Base-by-base conservation (phyloP, 2,113 vertebrate genomes). In the Mormyrus lacerda region DNA sequence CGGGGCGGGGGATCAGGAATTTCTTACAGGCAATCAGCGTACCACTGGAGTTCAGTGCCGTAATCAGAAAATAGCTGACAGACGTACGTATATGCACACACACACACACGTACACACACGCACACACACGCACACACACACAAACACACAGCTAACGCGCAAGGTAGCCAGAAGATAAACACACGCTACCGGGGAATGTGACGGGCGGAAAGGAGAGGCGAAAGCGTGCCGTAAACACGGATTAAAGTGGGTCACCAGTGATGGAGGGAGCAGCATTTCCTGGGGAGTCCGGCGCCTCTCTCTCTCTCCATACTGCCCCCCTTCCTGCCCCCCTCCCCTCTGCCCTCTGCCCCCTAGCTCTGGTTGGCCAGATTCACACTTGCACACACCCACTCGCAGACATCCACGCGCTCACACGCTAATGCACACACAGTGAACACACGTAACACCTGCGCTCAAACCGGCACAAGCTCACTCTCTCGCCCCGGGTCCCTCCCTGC, bases 401-500 rank as follows among this genome's bases (percentile, higher is more conserved):
- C 87, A n/a, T 61, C 27, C 87, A n/a, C 19, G 19, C 44, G 6
- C 87, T 42, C 21, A 27, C 87, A 51, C 82, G 82, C 21, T 45
- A 39, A 42, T 35, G 42, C 82, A 21, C 44, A 42, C 82, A 76
- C 35, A 39, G 44, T 44, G 45, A n/a, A 4, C 86, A 90, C 89
- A 58, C 85, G 76, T 17, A 69, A 8, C 88, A 61, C 44, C 35
- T n/a, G 51, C 88, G 87, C 85, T 86, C 87, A 91, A 89, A 91
- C 87, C 90, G 85, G 69, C 89, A 91, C 91, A 91, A 88, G 90
- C 91, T 87, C 90, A 91, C 89, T 90, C 92, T 92, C 92, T 92
- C 91, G 48, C 58, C 92, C 93, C 93, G 93, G 94, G 94, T 95
- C 94, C 95, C 94, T 94, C 95, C 94, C 94, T 96, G 95, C 95